phyloP scores from a whole-genome alignment of 2,888 invertebrate species.

The Salpingus planirostris region DNA sequence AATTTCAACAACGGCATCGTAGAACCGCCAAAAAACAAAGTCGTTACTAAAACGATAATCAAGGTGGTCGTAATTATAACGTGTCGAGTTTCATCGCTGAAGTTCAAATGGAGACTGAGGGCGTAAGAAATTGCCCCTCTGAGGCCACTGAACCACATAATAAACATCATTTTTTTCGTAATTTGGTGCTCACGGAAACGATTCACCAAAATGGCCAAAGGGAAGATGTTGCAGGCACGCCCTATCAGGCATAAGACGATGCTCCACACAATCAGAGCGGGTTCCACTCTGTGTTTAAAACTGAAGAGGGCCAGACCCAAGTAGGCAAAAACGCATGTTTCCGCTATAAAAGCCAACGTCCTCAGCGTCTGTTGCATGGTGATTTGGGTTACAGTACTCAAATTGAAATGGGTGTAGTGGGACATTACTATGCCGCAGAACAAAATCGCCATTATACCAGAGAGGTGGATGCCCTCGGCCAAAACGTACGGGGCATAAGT shows the following conservation, averaged over 20 bases:
- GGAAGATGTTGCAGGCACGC: constrained; percentile 94
- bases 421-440: constrained; percentile 99
- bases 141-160: constrained; percentile 98
- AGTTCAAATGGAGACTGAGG: constrained; percentile 87
- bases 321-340: constrained; percentile 98
- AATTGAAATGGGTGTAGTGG: constrained; percentile 97
- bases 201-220: constrained; percentile 86
- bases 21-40: constrained; percentile 90
- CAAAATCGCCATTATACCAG: constrained; percentile 97
- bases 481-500: constrained; percentile 97
- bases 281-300: constrained; percentile 87
- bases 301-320: constrained; percentile 90
- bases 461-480: constrained; percentile 71
- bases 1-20: constrained; percentile 96
- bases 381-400: constrained; percentile 97
- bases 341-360: constrained; percentile 94
- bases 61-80: constrained; percentile 96
- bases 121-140: constrained; percentile 98
- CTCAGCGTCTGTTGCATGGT: constrained; percentile 99
- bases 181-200: constrained; percentile 96
- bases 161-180: constrained; percentile 96
- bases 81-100: constrained; percentile 88
- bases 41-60: constrained; percentile 95
- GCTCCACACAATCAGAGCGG: constrained; percentile 90
- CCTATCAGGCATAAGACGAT: constrained; percentile 86